phyloP scores from a whole-genome alignment of 1,140 invertebrate genomes.

The Sycobia sp. region DNA sequence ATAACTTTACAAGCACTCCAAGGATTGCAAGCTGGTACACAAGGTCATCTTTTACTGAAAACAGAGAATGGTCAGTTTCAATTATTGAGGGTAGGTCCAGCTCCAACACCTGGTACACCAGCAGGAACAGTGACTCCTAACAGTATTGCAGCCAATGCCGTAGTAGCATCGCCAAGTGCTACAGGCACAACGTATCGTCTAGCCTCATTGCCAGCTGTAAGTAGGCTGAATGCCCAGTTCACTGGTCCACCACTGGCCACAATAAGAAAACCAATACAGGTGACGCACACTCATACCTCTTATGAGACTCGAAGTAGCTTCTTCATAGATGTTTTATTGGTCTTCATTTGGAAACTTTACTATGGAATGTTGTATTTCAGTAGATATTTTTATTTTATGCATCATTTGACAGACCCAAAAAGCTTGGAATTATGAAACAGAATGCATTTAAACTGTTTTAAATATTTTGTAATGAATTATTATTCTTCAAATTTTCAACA shows the following conservation, averaged over 20 bases:
- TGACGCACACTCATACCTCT: slow-evolving; percentile 59
- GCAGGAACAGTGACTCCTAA: slow-evolving; percentile 66
- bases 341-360: slow-evolving; percentile 30
- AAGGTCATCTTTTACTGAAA: slow-evolving; percentile 86
- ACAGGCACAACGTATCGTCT: slow-evolving; percentile 64
- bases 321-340: slow-evolving; percentile 49
- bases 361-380: slow-evolving; percentile 23
- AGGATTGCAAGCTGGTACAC: slow-evolving; percentile 76
- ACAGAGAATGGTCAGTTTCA: slow-evolving; percentile 95
- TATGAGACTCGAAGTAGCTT: slow-evolving; percentile 61
- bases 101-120: slow-evolving; percentile 63
- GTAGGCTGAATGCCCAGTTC: slow-evolving; percentile 65
- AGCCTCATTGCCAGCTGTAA: slow-evolving; percentile 66
- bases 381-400: slow-evolving; percentile 18
- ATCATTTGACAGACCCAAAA: too few species aligned
- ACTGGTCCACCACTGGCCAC: slow-evolving; percentile 66
- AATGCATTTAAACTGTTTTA: too few species aligned
- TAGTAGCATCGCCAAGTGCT: slow-evolving; percentile 52
- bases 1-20: slow-evolving; percentile 85
- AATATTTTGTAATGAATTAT: too few species aligned
- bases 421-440: too few species aligned
- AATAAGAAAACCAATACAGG: slow-evolving; percentile 65
- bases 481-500: too few species aligned
- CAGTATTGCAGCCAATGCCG: slow-evolving; percentile 57
- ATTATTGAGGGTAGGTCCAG: slow-evolving; percentile 82